These are phyloP conservation scores for Fringilla coelebs DNA, from an alignment of 2,797 vertebrate species.

Conservation along the genomic window DNA sequence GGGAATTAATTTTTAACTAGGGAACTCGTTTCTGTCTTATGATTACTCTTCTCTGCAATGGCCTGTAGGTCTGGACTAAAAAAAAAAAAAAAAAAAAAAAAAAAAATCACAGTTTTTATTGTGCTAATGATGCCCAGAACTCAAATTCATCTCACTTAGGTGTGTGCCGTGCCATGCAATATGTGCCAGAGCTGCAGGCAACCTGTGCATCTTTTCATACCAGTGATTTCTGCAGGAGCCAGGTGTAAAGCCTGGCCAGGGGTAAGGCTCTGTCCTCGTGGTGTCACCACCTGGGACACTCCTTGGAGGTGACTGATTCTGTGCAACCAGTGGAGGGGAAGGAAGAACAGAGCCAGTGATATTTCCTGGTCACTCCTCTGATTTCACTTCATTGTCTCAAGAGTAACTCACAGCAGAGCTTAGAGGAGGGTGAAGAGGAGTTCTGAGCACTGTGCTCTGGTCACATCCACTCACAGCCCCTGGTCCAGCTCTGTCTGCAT, in stretches of 20 bases:
- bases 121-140: slow-evolving; percentile 60
- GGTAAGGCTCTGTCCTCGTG: not conserved
- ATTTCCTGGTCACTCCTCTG: not conserved
- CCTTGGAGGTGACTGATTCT: not conserved
- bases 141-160: slow-evolving; percentile 49
- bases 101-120: slow-evolving; percentile 56
- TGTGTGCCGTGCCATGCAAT: slow-evolving; percentile 26
- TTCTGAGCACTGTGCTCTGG: not conserved
- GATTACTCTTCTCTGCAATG: slow-evolving; percentile 42
- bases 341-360: not conserved
- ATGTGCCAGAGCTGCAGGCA: not conserved
- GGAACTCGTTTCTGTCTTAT: slow-evolving; percentile 44
- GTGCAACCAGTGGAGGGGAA: not conserved
- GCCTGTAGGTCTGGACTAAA: slow-evolving; percentile 61
- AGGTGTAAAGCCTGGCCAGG: not conserved
- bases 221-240: not conserved
- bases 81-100: slow-evolving; percentile 20
- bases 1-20: slow-evolving; percentile 68
- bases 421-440: not conserved
- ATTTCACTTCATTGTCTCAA: not conserved
- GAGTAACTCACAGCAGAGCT: not conserved
- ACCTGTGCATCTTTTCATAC: not conserved
- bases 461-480: not conserved
- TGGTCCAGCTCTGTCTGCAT: fast-evolving
- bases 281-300: not conserved